These are phyloP conservation scores for Cyprinodon brontotheroides DNA, from an alignment of 2,113 vertebrate genomes.

Conservation along the genomic window DNA sequence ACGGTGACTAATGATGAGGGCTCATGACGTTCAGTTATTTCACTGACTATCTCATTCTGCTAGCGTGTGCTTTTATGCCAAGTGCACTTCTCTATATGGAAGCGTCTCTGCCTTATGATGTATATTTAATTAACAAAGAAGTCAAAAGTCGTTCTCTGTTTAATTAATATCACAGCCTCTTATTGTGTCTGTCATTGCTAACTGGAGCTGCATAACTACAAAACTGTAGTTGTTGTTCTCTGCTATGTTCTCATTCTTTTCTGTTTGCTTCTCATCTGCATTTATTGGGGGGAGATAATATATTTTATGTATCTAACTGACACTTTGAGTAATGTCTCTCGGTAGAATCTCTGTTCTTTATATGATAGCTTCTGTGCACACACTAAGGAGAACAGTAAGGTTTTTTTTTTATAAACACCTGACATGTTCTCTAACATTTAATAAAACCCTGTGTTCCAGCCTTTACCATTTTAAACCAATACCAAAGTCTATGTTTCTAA, in stretches of 20 bases:
- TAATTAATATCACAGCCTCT: conserved; percentile 7
- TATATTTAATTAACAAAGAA: conserved; percentile 20
- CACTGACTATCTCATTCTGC: conserved; percentile 24
- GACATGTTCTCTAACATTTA: conserved; percentile 60
- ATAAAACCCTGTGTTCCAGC: conserved; percentile 64
- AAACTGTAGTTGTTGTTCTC: neutral
- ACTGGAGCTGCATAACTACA: neutral
- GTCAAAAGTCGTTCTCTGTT: conserved; percentile 11
- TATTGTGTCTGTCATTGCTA: neutral
- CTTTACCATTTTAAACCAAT: too few species aligned
- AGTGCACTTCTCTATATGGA: neutral
- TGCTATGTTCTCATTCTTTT: conserved; percentile 1
- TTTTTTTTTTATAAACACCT: conserved; percentile 44
- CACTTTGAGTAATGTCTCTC: conserved; percentile 15
- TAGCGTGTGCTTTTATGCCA: conserved; percentile 16
- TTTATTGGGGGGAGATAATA: neutral
- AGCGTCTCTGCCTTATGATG: conserved; percentile 30
- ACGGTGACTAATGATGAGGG: conserved; percentile 2
- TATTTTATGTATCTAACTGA: conserved; percentile 40
- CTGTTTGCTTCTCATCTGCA: conserved; percentile 8
- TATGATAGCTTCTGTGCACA: conserved; percentile 1
- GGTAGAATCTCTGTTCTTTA: conserved; percentile 12
- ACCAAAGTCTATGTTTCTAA: too few species aligned
- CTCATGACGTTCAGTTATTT: conserved; percentile 17
- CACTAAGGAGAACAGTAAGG: conserved; percentile 33